phyloP scores from a whole-genome alignment of 2,113 vertebrate species.

The Aptenodytes patagonicus region DNA sequence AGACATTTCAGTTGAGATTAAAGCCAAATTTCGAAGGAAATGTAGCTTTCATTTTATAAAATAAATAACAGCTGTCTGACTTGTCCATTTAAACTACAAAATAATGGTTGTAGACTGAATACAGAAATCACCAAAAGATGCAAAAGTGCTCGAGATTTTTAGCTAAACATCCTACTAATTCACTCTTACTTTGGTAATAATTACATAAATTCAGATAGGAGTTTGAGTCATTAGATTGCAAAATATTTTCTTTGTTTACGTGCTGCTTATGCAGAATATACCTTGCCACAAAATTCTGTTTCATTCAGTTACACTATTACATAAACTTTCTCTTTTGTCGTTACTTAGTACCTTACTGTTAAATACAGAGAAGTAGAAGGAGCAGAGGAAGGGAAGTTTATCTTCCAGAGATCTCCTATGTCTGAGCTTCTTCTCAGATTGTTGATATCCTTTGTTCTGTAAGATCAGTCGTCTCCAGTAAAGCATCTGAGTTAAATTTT shows the following conservation, averaged over 20 bases:
- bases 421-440: neutral
- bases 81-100: slow-evolving; percentile 50
- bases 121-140: slow-evolving; percentile 10
- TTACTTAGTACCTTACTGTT: neutral
- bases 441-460: neutral
- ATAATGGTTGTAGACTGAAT: neutral
- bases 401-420: neutral
- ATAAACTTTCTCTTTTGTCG: neutral
- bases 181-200: slow-evolving; percentile 6
- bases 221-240: neutral
- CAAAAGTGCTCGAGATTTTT: slow-evolving; percentile 12
- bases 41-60: slow-evolving; percentile 65
- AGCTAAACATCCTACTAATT: neutral
- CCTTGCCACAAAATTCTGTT: neutral
- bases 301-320: neutral
- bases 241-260: neutral
- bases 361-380: neutral
- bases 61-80: slow-evolving; percentile 64
- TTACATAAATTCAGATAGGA: neutral
- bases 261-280: neutral
- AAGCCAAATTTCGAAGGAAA: slow-evolving; percentile 71
- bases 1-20: slow-evolving; percentile 60
- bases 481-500: neutral
- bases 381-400: neutral
- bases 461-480: neutral